phyloP scores from a whole-genome alignment of 2,888 invertebrate genomes.

The Drosophila pseudotakahashii region DNA sequence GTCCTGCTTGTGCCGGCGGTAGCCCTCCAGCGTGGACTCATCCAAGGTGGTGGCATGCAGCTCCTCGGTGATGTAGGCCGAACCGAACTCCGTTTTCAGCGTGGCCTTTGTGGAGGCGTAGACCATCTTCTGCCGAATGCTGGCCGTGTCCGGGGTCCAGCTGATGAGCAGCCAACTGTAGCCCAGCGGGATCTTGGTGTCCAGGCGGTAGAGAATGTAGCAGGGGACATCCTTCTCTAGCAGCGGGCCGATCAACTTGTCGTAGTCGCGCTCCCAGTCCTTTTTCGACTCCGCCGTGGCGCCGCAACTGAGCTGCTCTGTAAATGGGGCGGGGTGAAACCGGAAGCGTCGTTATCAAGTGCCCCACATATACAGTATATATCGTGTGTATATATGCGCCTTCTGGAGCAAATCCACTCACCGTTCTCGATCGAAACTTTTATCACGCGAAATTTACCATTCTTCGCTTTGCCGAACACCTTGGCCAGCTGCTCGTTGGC shows the following conservation, averaged over 20 bases:
- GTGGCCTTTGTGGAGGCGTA: constrained; percentile 99
- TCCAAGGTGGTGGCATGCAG: constrained; percentile 94
- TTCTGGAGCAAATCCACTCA: constrained; percentile 81
- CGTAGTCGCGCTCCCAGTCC: constrained; percentile 94
- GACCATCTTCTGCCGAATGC: constrained; percentile 96
- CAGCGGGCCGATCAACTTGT: constrained; percentile 89
- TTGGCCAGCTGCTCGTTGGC: constrained; percentile 93
- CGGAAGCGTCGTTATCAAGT: constrained; percentile 44
- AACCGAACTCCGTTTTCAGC: constrained; percentile 97
- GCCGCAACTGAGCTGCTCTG: constrained; percentile 91
- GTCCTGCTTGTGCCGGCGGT: constrained; percentile 90
- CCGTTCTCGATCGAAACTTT: constrained; percentile 95
- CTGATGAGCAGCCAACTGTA: constrained; percentile 96
- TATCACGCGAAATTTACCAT: constrained; percentile 90
- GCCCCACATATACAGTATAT: constrained; percentile 14
- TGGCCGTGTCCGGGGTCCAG: constrained; percentile 97
- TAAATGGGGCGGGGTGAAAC: constrained; percentile 72
- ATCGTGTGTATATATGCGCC: constrained; percentile 20
- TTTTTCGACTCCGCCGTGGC: constrained; percentile 88
- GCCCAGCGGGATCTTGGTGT: constrained; percentile 91
- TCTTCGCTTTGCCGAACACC: constrained; percentile 91
- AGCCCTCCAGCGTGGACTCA: constrained; percentile 93
- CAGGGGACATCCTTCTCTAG: constrained; percentile 93
- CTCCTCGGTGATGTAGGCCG: constrained; percentile 96
- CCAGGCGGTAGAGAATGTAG: constrained; percentile 94